Conservation (phyloP, 2,113 vertebrate species). For the Aphyosemion australe region DNA sequence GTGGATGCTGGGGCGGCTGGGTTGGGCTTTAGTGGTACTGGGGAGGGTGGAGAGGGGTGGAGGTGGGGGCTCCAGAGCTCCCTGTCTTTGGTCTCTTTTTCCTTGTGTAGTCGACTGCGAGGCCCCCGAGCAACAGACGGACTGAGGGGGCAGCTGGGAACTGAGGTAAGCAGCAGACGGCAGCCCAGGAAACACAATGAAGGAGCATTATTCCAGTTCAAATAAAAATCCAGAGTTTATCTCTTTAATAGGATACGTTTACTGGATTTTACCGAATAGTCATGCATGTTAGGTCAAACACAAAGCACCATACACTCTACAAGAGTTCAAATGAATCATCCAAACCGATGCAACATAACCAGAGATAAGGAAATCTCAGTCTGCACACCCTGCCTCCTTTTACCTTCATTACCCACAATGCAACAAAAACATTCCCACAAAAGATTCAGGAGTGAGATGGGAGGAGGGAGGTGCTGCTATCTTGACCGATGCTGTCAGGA, state of each 20-base stretch:
- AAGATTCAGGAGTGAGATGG: neutral
- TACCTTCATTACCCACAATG: neutral
- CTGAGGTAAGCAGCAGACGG: constrained; percentile 49
- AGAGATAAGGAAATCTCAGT: neutral
- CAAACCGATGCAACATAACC: neutral
- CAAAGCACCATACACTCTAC: neutral
- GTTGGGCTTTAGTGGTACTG: constrained; percentile 40
- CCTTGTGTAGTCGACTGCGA: constrained; percentile 64
- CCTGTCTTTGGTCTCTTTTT: constrained; percentile 69
- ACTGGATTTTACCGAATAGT: neutral
- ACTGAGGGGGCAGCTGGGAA: constrained; percentile 61
- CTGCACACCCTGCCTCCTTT: neutral
- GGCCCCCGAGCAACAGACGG: constrained; percentile 68
- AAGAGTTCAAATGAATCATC: neutral
- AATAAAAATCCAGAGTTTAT: constrained; percentile 9
- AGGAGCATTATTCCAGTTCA: constrained; percentile 13
- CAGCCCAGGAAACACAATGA: constrained; percentile 42
- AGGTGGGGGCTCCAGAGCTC: constrained; percentile 51
- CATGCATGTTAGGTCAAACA: neutral
- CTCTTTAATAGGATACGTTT: neutral
- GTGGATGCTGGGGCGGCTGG: constrained; percentile 33
- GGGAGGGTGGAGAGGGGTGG: neutral
- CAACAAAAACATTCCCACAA: neutral
- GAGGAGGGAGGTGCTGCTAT: neutral
- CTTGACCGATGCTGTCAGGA: neutral